phyloP scores from a whole-genome alignment of 2,888 invertebrate species.

The Mythimna loreyi region DNA sequence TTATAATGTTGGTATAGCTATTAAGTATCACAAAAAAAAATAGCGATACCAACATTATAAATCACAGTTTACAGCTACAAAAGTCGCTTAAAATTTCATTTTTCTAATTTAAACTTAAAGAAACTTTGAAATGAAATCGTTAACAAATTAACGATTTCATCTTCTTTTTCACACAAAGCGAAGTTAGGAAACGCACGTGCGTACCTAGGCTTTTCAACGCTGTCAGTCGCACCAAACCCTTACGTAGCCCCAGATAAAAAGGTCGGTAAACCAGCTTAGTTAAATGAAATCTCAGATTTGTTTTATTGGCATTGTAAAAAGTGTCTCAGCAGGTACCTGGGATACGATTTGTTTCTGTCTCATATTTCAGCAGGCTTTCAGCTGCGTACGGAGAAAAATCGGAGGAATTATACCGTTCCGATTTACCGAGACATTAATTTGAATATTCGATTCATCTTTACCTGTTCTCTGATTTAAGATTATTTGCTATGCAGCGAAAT shows the following conservation, averaged over 20 bases:
- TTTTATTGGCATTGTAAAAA: constrained; percentile 59
- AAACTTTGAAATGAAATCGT: too few species aligned
- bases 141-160: too few species aligned
- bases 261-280: constrained; percentile 63
- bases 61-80: too few species aligned
- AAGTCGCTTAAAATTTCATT: too few species aligned
- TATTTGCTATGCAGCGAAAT: not conserved
- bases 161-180: too few species aligned
- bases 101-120: too few species aligned
- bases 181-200: too few species aligned
- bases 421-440: not conserved
- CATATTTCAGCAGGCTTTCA: constrained; percentile 37
- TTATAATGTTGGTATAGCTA: too few species aligned
- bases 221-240: constrained; percentile 27
- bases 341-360: constrained; percentile 45
- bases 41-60: too few species aligned
- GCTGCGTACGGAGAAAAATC: constrained; percentile 12
- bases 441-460: not conserved
- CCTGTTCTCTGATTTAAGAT: not conserved
- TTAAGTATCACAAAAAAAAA: too few species aligned
- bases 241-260: constrained; percentile 36
- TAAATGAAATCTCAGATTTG: constrained; percentile 66
- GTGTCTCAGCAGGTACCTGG: constrained; percentile 42
- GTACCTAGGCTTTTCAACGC: constrained; percentile 10
- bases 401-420: constrained; percentile 10